phyloP scores from a whole-genome alignment of 2,797 vertebrate species.

The Selene dorsalis region DNA sequence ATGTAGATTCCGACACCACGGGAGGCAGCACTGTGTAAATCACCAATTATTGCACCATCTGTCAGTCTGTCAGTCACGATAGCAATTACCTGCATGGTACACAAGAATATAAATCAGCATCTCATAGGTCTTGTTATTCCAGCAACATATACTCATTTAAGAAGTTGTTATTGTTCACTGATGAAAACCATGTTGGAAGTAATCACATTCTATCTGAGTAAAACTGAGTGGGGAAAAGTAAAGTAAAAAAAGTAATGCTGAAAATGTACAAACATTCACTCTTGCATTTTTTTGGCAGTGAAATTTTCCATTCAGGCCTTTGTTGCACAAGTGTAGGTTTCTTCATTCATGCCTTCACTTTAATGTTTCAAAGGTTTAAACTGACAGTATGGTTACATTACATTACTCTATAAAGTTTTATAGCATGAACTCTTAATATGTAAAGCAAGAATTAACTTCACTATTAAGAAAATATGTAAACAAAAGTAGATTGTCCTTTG shows the following conservation, averaged over 20 bases:
- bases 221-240: not conserved
- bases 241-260: not conserved
- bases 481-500: not conserved
- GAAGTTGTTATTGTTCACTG: not conserved
- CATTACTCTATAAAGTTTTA: not conserved
- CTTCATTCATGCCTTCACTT: not conserved
- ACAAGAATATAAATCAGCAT: constrained; percentile 6
- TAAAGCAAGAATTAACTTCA: not conserved
- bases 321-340: not conserved
- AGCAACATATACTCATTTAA: too few relatives aligned
- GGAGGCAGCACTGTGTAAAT: constrained; percentile 84
- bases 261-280: too few relatives aligned
- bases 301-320: too few relatives aligned
- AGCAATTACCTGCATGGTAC: constrained; percentile 85
- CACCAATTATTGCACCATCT: constrained; percentile 86
- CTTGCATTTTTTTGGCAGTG: too few relatives aligned
- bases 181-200: not conserved
- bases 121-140: too few relatives aligned
- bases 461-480: not conserved
- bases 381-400: not conserved
- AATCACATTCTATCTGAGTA: not conserved
- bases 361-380: not conserved
- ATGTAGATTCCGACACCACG: constrained; percentile 88
- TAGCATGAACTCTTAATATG: not conserved
- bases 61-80: constrained; percentile 89